These are phyloP conservation scores for Osmerus mordax DNA, from an alignment of 2,113 vertebrate species.

Conservation along the genomic window DNA sequence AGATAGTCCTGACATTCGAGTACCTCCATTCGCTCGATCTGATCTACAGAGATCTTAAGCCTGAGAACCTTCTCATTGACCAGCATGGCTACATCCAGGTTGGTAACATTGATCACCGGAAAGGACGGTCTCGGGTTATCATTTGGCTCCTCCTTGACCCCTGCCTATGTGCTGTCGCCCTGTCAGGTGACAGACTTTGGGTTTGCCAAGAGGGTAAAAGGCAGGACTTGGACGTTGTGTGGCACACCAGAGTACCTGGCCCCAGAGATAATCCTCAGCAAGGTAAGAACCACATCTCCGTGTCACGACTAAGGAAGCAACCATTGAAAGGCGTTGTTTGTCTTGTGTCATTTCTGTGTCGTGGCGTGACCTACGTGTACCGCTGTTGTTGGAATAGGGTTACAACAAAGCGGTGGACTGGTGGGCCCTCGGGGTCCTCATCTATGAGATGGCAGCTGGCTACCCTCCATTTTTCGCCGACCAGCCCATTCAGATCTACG, in stretches of 20 bases:
- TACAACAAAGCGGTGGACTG: slow-evolving; percentile 99
- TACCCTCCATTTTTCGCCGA: slow-evolving; percentile 99
- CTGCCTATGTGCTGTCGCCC: background rate
- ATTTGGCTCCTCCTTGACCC: slow-evolving; percentile 1
- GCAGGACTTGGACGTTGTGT: slow-evolving; percentile 98
- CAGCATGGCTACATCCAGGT: slow-evolving; percentile 99
- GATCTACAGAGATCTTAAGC: slow-evolving; percentile 99
- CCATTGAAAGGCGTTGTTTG: background rate
- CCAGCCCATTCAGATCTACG: slow-evolving; percentile 99
- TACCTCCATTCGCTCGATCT: slow-evolving; percentile 99
- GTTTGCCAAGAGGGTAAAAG: slow-evolving; percentile 98
- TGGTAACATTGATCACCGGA: slow-evolving; percentile 9
- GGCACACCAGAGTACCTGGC: slow-evolving; percentile 98
- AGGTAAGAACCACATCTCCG: slow-evolving; percentile 68
- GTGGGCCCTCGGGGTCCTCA: slow-evolving; percentile 97
- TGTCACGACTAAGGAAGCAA: too few relatives aligned
- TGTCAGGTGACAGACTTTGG: slow-evolving; percentile 96
- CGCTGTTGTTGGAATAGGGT: slow-evolving; percentile 70
- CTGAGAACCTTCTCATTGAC: slow-evolving; percentile 98
- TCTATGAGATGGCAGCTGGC: slow-evolving; percentile 99
- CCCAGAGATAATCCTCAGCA: slow-evolving; percentile 99
- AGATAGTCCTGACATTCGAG: slow-evolving; percentile 99
- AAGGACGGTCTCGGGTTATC: background rate
- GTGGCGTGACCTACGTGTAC: background rate
- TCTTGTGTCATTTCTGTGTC: background rate